Evolutionary conservation across 1,140 invertebrate genomes (phyloP), one percentile per base, ranked within the genome.

Genomic region (Danaus melanippus): DNA sequence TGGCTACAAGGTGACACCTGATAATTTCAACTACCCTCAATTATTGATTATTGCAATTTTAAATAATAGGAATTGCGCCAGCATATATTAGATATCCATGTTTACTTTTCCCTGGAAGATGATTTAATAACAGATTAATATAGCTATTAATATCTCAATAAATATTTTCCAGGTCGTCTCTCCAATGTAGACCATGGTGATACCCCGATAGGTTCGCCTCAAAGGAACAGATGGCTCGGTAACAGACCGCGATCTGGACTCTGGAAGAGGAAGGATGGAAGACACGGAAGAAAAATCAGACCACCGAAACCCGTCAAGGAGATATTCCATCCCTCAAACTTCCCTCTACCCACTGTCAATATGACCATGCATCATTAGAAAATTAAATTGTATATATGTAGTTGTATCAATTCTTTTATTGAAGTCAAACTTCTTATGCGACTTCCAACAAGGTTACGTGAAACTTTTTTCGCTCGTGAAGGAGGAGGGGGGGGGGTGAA

Each of bases 221-320:
- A 97, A 65, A 90, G 90, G 43, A 92, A 92, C 69, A 88, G 97
- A 17, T 93, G 94, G 89, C 86, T 97, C 9, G 97, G 97, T 6
- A 94, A 95, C 76, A 89, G 97, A 32, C 97, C 96, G 2, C 88
- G 93, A 12, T 97, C 95, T 40, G 98, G 98, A n/a, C 87, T 95
- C 12, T 98, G 94, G 94, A 94, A 99, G 53, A 89, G 95, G 9
- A 99, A 99, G 86, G 91, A 91, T 58, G 97, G 97, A 9, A 90
- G 92, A 58, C 91, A 92, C 83, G 98, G 98, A 9, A 89, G 97
- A 10, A 99, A 99, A 88, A 93, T 98, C 43, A 89, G 87, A 59
- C 89, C 86, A 1, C 85, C 85, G 0, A 88, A 86, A 45, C 81
- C 78, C 5, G 69, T 86, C 17, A 88, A 87, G 47, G 56, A 71